Evolutionary conservation across 2,888 invertebrate genomes (phyloP), one percentile per base, ranked within the genome.

Genomic region (Rutpela maculata): DNA sequence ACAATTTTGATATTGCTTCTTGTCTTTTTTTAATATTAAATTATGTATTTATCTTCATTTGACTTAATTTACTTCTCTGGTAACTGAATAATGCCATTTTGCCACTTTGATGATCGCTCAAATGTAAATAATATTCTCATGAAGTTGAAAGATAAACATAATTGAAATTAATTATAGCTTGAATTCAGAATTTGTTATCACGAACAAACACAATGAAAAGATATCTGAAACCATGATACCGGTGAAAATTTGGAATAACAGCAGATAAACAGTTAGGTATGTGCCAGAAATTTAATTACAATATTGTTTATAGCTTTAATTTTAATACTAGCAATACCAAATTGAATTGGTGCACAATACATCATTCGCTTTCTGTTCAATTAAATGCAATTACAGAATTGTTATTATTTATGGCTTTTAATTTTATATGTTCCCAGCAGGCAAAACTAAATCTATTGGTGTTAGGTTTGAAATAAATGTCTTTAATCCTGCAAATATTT

Each of bases 251-350:
- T 43, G 43, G 19, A 43, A 65, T 38, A 43, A 12, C 50, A 26
- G 35, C 56, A 17, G 7, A 55, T 31, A 22, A 60, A 38, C 59
- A 35, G 22, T n/a, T 57, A 50, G 56, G 59, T 38, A 70, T 56
- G 19, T n/a, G 18, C 60, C n/a, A n/a, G 65, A 57, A 73, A 73
- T 73, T 65, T 66, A 73, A 73, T 73, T 73, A 73, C 65, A 38
- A 56, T 73, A 56, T 73, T 73, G 73, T 73, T 73, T 73, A 73
- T 73, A n/a, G 73, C 31, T 56, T 65, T 65, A 73, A 73, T 63
- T 73, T 65, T 35, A 63, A 65, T 73, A 18, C 65, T 19, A 55
- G 17, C 18, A 22, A 18, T 59, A 38, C 43, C 18, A 65, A 65
- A 65, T 19, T 17, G 43, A 65, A 65, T 65, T 22, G 9, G 65